Conservation (phyloP, 2,797 vertebrate genomes). For the Siniperca obscura region DNA sequence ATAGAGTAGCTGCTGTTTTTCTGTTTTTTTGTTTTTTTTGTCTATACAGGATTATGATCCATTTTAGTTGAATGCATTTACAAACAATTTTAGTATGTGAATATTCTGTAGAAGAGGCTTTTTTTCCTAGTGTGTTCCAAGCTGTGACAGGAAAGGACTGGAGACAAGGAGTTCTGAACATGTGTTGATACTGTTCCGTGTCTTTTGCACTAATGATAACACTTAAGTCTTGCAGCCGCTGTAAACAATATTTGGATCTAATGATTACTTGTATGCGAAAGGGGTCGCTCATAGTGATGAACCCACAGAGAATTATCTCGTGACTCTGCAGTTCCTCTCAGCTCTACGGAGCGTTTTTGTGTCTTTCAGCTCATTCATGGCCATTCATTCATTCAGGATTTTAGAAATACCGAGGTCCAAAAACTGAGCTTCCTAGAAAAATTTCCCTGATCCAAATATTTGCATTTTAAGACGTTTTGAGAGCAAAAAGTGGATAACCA, state of each 20-base stretch:
- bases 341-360: no score
- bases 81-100: not conserved
- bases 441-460: no score
- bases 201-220: not conserved
- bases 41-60: no score
- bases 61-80: not conserved
- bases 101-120: not conserved
- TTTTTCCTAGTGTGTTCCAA: not conserved
- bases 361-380: no score
- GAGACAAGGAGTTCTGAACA: not conserved
- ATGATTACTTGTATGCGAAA: not conserved
- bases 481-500: no score
- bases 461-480: no score
- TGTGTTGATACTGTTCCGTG: not conserved
- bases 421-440: no score
- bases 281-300: no score
- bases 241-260: not conserved
- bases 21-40: not conserved
- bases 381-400: no score
- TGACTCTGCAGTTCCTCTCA: no score
- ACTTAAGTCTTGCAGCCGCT: not conserved
- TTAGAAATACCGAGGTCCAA: no score
- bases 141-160: not conserved
- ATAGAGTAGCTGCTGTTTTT: not conserved
- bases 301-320: no score